These are phyloP conservation scores for Carterocephalus palaemon DNA, from an alignment of 2,888 invertebrate species.

Conservation along the genomic window DNA sequence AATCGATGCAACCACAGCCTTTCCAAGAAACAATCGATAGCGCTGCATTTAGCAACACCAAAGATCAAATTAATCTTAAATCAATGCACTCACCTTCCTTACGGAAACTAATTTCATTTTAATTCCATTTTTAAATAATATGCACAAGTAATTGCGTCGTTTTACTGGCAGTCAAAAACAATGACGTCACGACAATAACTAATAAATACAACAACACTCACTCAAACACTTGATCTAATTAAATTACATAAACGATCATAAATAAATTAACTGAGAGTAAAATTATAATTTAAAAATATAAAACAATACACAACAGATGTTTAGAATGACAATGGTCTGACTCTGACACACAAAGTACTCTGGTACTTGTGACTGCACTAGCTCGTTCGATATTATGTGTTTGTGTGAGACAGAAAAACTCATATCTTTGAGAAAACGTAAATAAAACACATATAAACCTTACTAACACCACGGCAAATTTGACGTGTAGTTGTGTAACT, in stretches of 20 bases:
- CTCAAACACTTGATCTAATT: constrained; percentile 42
- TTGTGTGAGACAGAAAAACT: constrained; percentile 33
- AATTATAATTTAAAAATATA: constrained; percentile 67
- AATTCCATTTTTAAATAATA: constrained; percentile 70
- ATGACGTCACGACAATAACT: constrained; percentile 79
- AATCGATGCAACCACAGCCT: constrained; percentile 60
- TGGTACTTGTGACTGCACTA: constrained; percentile 21
- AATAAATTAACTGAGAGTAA: constrained; percentile 53
- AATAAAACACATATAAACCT: too few species aligned
- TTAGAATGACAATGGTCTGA: constrained; percentile 54
- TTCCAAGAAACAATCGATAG: constrained; percentile 33
- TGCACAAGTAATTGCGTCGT: constrained; percentile 82
- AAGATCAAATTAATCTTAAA: constrained; percentile 1
- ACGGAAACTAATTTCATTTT: constrained; percentile 68
- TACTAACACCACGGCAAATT: too few species aligned
- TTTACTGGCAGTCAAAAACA: constrained; percentile 76
- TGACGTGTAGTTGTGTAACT: too few species aligned
- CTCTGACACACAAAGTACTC: constrained; percentile 44
- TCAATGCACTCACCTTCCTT: constrained; percentile 56
- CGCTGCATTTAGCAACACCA: neutral
- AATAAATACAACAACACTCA: constrained; percentile 57
- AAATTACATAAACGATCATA: constrained; percentile 43
- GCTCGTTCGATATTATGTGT: constrained; percentile 38
- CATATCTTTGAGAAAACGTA: too few species aligned
- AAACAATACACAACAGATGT: constrained; percentile 73